These are phyloP conservation scores for Sebastes nivosus DNA, from an alignment of 2,797 vertebrate species.

Conservation along the genomic window DNA sequence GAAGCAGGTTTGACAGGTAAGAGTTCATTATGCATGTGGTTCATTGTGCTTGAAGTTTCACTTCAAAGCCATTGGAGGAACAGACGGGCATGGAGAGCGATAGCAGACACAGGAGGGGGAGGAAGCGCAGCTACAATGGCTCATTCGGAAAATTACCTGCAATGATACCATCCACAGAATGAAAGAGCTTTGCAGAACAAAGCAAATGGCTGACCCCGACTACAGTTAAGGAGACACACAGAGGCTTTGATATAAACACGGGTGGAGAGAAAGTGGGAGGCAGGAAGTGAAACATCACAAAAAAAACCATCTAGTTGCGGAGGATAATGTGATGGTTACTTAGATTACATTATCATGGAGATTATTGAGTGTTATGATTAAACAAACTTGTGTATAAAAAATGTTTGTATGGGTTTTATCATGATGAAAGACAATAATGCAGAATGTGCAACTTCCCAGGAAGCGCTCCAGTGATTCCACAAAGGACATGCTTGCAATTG, in stretches of 20 bases:
- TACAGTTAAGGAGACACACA: conserved; percentile 49
- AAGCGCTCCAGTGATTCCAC: neutral
- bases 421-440: neutral
- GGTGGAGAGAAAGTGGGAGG: conserved; percentile 37
- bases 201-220: conserved; percentile 72
- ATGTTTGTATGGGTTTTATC: neutral
- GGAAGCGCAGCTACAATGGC: conserved; percentile 56
- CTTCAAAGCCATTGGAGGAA: conserved; percentile 71
- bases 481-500: neutral
- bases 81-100: conserved; percentile 69
- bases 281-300: conserved; percentile 39
- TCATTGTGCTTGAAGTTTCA: conserved; percentile 79
- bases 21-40: conserved; percentile 79
- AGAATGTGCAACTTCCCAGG: neutral
- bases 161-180: conserved; percentile 72
- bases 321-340: conserved; percentile 11
- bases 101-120: conserved; percentile 49
- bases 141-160: conserved; percentile 77
- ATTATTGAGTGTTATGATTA: conserved; percentile 3
- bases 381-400: neutral
- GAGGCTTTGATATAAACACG: conserved; percentile 70
- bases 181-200: conserved; percentile 73
- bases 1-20: conserved; percentile 74
- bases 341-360: conserved; percentile 1
- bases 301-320: conserved; percentile 27